Conservation (phyloP, 2,888 invertebrate species). For the Hirtodrosophila cameraria region DNA sequence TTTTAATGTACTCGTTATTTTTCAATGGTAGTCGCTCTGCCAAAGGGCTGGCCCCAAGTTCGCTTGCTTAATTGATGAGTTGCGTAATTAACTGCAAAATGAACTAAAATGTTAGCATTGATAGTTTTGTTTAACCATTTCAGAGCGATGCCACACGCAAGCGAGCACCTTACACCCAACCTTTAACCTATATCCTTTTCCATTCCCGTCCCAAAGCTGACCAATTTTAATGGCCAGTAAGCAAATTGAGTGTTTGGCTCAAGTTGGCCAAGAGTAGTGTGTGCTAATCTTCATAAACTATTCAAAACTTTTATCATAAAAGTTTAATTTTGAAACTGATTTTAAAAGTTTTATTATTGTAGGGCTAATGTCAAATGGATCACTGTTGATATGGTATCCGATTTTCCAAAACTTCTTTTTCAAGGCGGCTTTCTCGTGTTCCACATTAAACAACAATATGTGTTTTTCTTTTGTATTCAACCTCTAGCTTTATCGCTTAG, state of each 20-base stretch:
- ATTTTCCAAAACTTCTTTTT: too few relatives aligned
- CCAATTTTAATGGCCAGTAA: constrained; percentile 27
- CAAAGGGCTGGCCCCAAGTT: constrained; percentile 3
- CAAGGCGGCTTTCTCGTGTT: too few relatives aligned
- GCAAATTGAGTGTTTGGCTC: constrained; percentile 17
- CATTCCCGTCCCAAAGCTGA: neutral
- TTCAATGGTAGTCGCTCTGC: constrained; percentile 7
- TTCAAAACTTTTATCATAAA: neutral
- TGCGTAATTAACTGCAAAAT: constrained; percentile 82
- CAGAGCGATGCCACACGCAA: constrained; percentile 42
- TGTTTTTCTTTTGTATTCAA: too few relatives aligned
- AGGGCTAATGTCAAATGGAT: too few relatives aligned
- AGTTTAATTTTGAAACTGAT: neutral
- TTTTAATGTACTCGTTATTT: constrained; percentile 69
- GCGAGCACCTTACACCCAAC: constrained; percentile 10
- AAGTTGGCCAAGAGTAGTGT: too few relatives aligned
- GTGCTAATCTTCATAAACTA: neutral
- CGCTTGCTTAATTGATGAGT: constrained; percentile 77
- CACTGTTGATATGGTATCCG: too few relatives aligned
- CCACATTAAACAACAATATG: too few relatives aligned
- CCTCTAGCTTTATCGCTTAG: too few relatives aligned
- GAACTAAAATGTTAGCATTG: constrained; percentile 59
- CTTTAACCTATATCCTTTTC: neutral
- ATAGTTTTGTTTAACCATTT: constrained; percentile 56
- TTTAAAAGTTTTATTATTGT: too few relatives aligned